Base-by-base conservation (phyloP, 2,888 invertebrate genomes). In the Torymus tubicola region DNA sequence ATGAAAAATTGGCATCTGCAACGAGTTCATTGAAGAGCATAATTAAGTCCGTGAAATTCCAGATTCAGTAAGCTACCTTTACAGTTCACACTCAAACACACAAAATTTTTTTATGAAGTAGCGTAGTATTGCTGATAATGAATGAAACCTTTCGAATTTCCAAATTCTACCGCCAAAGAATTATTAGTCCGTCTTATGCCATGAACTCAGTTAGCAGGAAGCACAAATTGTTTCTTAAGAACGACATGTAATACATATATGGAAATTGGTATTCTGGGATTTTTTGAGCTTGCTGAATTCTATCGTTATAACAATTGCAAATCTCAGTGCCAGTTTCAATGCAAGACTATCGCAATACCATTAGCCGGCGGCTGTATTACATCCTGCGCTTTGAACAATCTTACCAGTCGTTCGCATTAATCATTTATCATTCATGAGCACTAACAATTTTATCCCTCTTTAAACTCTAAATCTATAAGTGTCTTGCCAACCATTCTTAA, bases 221-320 rank as follows among this genome's bases (percentile, higher is more conserved):
- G 79, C 71, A 55, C 63, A 53, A 21, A 67, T 57, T 75, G 55
- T 61, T 80, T 75, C 70, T 80, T 64, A 52, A 63, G 50, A 64
- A 74, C 69, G 50, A 57, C 42, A 61, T 69, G 67, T 63, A 77
- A 78, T 67, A 68, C 50, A 57, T 53, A 42, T 42, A 63, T 57
- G 77, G 65, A 70, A 82, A 82, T 80, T 82, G 82, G 82, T 82
- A 82, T 82, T 82, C 82, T 80, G 75, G 82, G 60, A 80, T 80
- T 77, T 69, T 55, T 77, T 50, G 53, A 82, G 82, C 82, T 80
- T 77, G 82, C 82, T 78, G 71, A 68, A 68, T 18, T 61, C 16
- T 63, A 55, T 53, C 64, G 58, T 50, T 71, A 58, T 71, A 42
- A 42, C 42, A 42, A 76, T 77, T 77, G 16, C 13, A 58, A 70